phyloP scores from a whole-genome alignment of 2,113 vertebrate genomes.

The Alethe diademata region DNA sequence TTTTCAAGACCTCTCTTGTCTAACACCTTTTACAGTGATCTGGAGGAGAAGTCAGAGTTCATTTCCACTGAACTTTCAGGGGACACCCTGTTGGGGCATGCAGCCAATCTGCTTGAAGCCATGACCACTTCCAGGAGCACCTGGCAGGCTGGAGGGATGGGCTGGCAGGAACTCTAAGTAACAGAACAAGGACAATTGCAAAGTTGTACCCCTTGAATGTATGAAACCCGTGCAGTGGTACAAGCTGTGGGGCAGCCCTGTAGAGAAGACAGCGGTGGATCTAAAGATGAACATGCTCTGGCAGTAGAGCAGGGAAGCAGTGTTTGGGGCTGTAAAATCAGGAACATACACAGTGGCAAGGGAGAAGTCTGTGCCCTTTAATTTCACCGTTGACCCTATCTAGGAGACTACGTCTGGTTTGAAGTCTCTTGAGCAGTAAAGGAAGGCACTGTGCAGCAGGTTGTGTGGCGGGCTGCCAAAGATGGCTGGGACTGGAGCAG shows the following conservation, averaged over 20 bases:
- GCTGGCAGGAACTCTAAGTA: neutral
- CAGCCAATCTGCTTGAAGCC: neutral
- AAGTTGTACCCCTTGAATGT: neutral
- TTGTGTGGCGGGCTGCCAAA: neutral
- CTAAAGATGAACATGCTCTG: neutral
- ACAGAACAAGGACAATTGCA: neutral
- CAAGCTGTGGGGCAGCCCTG: neutral
- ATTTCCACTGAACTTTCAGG: neutral
- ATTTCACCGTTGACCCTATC: neutral
- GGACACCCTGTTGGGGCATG: neutral
- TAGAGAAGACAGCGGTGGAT: neutral
- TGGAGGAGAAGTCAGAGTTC: neutral
- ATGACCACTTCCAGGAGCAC: neutral
- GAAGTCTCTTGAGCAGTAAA: neutral
- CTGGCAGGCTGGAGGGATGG: neutral
- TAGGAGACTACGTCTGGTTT: neutral
- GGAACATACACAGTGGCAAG: accelerated
- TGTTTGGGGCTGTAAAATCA: neutral
- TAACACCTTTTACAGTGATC: neutral
- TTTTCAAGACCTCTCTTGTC: neutral
- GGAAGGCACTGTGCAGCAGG: neutral
- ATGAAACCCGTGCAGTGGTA: neutral
- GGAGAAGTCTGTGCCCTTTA: neutral
- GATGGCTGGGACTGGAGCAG: neutral
- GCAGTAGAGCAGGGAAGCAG: neutral